Evolutionary conservation across 1,140 invertebrate species (phyloP).

Genomic region (Drosophila ambigua): DNA sequence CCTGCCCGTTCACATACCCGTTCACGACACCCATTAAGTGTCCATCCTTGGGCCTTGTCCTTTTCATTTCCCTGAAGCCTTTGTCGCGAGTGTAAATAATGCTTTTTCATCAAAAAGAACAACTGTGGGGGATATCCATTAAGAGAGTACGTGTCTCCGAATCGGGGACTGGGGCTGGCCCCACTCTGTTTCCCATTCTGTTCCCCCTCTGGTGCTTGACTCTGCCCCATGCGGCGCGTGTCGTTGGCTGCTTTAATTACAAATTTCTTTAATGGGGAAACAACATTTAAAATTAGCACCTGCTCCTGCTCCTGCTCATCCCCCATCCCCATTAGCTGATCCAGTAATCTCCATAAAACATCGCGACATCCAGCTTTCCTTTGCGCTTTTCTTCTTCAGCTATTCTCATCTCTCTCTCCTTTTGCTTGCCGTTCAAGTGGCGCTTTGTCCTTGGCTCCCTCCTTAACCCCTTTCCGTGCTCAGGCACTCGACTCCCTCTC

Average conservation of each 20-base stretch:
- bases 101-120: slow-evolving; percentile 59
- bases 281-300: slow-evolving; percentile 82
- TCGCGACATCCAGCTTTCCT: slow-evolving; percentile 33
- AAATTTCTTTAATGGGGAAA: slow-evolving; percentile 79
- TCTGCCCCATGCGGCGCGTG: slow-evolving; percentile 30
- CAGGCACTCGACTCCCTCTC: slow-evolving; percentile 1
- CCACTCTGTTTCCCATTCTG: not conserved
- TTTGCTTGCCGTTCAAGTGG: slow-evolving; percentile 42
- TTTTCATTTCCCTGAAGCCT: not conserved
- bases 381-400: slow-evolving; percentile 1
- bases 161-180: not conserved
- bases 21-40: slow-evolving; percentile 45
- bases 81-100: slow-evolving; percentile 61
- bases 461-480: slow-evolving; percentile 25
- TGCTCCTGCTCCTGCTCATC: slow-evolving; percentile 55
- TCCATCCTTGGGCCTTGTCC: not conserved
- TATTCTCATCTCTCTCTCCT: not conserved
- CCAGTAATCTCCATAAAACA: slow-evolving; percentile 70
- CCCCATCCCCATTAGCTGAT: not conserved
- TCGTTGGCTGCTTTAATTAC: slow-evolving; percentile 72
- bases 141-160: slow-evolving; percentile 50
- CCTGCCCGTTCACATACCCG: slow-evolving; percentile 35
- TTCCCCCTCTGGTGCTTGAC: not conserved
- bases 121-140: slow-evolving; percentile 55
- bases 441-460: slow-evolving; percentile 17